These are phyloP conservation scores for Echiichthys vipera DNA, from an alignment of 2,797 vertebrate species.

Conservation along the genomic window DNA sequence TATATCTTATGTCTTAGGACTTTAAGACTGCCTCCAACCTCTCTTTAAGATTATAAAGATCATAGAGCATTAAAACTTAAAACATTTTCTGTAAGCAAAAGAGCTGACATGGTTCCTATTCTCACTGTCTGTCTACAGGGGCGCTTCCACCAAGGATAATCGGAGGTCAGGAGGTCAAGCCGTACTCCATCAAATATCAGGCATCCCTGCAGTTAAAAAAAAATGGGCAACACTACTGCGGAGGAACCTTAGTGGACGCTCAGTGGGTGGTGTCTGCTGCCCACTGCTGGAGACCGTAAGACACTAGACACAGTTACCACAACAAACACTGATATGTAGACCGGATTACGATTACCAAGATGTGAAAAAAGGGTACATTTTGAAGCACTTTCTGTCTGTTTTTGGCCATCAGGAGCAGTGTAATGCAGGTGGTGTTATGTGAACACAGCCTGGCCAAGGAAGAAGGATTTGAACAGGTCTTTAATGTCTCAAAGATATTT, in stretches of 20 bases:
- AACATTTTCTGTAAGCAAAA: background rate
- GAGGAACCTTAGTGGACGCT: conserved; percentile 76
- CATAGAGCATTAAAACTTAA: background rate
- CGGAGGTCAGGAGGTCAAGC: conserved; percentile 80
- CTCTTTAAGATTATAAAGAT: background rate
- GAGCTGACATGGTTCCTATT: background rate
- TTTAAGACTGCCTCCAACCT: background rate
- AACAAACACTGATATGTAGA: background rate
- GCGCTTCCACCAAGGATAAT: conserved; percentile 76
- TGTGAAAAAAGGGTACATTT: background rate
- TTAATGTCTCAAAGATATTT: conserved; percentile 66
- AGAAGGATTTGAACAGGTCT: conserved; percentile 79
- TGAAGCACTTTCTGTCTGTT: background rate
- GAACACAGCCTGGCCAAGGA: conserved; percentile 71
- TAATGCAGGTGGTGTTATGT: conserved; percentile 77
- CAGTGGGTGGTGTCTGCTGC: conserved; percentile 86
- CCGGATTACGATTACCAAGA: background rate
- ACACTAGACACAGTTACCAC: conserved; percentile 23
- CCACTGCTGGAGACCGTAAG: conserved; percentile 87
- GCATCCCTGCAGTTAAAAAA: conserved; percentile 71
- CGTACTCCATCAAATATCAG: conserved; percentile 81
- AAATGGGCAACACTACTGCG: conserved; percentile 77
- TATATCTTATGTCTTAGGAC: too few relatives aligned
- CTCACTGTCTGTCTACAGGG: conserved; percentile 45
- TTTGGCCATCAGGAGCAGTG: conserved; percentile 57